A percentile compares a stretch with the other conserved stretches of the same genome.
These are phyloP conservation scores for Gisinianus flammeolus DNA, from an alignment of 2,888 invertebrate genomes.

Conservation along the genomic window DNA sequence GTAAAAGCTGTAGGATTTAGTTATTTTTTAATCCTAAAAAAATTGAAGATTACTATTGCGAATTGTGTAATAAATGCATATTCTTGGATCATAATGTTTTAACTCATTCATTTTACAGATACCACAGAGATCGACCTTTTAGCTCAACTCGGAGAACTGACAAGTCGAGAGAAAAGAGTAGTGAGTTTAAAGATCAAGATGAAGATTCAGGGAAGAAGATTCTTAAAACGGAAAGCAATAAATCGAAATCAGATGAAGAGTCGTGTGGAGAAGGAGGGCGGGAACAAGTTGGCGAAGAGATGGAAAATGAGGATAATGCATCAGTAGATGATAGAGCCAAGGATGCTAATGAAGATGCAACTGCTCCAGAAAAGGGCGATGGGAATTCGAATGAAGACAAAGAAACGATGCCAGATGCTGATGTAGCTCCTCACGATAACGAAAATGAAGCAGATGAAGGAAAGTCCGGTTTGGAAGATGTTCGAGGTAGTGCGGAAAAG, in stretches of 20 bases:
- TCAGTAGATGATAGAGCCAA: slow-evolving; percentile 14
- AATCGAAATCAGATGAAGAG: slow-evolving; percentile 20
- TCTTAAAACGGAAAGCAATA: not conserved
- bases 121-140: slow-evolving; percentile 12
- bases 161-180: slow-evolving; percentile 20
- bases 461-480: not conserved
- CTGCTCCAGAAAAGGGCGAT: slow-evolving; percentile 40
- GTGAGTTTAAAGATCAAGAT: slow-evolving; percentile 9
- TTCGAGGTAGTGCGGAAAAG: not conserved
- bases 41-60: no score
- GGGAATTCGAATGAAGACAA: slow-evolving; percentile 43
- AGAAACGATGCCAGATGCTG: slow-evolving; percentile 24
- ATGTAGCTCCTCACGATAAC: no score
- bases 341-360: slow-evolving; percentile 39
- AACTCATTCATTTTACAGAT: not conserved
- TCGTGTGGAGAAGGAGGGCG: not conserved
- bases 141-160: slow-evolving; percentile 10
- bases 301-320: slow-evolving; percentile 13
- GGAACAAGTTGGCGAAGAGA: not conserved
- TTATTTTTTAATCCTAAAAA: no score
- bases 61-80: not conserved
- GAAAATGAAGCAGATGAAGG: slow-evolving; percentile 15
- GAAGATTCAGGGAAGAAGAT: not conserved
- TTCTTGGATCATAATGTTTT: no score
- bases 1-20: no score